Percentiles rank a stretch among this genome's conserved stretches.
phyloP scores from a whole-genome alignment of 2,888 invertebrate genomes.

The Apotomis turbidana region DNA sequence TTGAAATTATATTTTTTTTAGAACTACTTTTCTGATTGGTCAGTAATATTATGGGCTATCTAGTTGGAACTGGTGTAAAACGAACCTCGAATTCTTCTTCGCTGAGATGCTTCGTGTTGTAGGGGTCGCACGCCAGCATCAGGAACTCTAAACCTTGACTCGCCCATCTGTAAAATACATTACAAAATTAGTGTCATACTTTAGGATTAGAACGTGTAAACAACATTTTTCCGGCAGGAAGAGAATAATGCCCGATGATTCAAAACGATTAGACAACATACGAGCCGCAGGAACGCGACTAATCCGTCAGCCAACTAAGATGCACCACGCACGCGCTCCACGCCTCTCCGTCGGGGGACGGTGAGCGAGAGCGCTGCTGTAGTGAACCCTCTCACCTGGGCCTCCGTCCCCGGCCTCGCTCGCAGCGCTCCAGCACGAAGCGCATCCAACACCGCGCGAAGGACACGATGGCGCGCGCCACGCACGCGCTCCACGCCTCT shows the following conservation, averaged over 20 bases:
- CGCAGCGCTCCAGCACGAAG: constrained; percentile 51
- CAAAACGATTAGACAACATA: too few relatives aligned
- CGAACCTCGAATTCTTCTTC: constrained; percentile 90
- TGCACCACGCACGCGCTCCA: too few relatives aligned
- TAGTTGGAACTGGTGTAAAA: too few relatives aligned
- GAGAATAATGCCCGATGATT: too few relatives aligned
- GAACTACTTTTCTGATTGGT: too few relatives aligned
- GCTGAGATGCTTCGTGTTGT: constrained; percentile 89
- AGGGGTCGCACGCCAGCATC: constrained; percentile 92
- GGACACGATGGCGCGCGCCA: constrained; percentile 24
- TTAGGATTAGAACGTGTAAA: background rate
- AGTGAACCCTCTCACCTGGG: too few relatives aligned
- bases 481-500: constrained; percentile 8
- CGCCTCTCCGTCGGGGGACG: constrained; percentile 53
- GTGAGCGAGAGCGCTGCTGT: too few relatives aligned
- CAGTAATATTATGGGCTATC: too few relatives aligned
- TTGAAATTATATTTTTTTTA: too few relatives aligned
- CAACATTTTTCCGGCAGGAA: too few relatives aligned
- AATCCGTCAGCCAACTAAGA: too few relatives aligned
- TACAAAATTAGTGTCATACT: background rate
- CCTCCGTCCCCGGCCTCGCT: constrained; percentile 53
- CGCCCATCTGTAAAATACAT: constrained; percentile 87
- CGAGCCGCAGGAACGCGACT: too few relatives aligned
- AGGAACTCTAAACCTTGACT: constrained; percentile 95
- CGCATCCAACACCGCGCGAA: constrained; percentile 16